Base-by-base conservation (phyloP, 2,797 vertebrate genomes). In the Clarias pachynema region DNA sequence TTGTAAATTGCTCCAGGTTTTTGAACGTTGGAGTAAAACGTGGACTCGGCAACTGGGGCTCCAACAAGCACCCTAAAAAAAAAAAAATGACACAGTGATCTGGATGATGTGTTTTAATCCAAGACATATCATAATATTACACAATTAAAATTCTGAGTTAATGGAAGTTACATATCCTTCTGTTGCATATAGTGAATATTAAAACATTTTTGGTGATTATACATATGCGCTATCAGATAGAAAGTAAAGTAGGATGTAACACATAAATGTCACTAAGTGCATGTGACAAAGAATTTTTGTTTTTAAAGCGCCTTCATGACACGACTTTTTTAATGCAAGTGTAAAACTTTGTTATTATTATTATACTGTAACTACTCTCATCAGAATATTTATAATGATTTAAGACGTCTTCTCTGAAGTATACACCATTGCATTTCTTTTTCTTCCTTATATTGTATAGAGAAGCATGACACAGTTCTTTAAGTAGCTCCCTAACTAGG, bases 1-100 rank as follows among this genome's bases (percentile, higher is more conserved):
- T 93, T 96, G 91, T 95, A 97, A 88, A 99, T 83, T 2, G 94
- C 96, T 80, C 98, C 98, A 1, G 98, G 97, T 69, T 89, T 95
- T 60, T n/a, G 79, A 84, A 94, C 90, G 0, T 87, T 92, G 4
- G 68, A 62, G 84, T 91, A 91, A 85, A 90, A 84, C 15, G 91
- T 90, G 78, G 95, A 96, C 87, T 89, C 95, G 22, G 95, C 96
- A 44, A 94, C 94, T 7, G 98, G 98, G 1, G 98, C 97, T 49
- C 98, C 98, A 14, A 89, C 97, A 24, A 99, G 88, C 81, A 98
- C 92, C 98, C 98, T 99, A 86, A 66, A 88, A 62, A 88, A 88
- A 82, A 65, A 88, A 59, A 88, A 89, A 81, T 44, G 29, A 88
- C 57, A 72, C 29, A 40, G n/a, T 49, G 7, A 65, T 37, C 12